Conservation (phyloP, 53 echinoderm and acorn worm genomes). For the Mesocentrotus franciscanus region DNA sequence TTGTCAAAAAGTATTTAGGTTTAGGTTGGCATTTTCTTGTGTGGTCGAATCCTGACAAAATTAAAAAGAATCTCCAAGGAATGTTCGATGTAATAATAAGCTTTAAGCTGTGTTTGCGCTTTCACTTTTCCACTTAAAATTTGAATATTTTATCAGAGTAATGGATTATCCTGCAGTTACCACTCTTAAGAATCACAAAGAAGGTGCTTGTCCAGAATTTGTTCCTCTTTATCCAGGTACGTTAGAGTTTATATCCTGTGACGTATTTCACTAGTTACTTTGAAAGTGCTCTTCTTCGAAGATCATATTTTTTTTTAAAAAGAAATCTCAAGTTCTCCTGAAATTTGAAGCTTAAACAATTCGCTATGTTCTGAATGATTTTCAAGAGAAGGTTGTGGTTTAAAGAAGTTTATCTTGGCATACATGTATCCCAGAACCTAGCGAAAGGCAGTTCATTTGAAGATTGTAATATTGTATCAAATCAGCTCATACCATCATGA, state of each 20-base stretch:
- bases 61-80: neutral
- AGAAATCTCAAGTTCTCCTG: neutral
- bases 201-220: neutral
- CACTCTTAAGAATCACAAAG: neutral
- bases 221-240: neutral
- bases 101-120: neutral
- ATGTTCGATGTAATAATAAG: neutral
- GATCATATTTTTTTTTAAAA: too few species aligned
- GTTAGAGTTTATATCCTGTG: neutral
- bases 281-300: neutral
- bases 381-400: neutral
- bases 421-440: neutral
- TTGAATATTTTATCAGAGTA: constrained; percentile 4
- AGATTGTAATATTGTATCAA: neutral
- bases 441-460: neutral
- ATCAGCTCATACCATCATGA: neutral
- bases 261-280: neutral
- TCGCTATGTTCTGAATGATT: neutral
- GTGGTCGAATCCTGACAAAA: neutral
- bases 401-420: too few species aligned
- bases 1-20: neutral
- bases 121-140: neutral
- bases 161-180: neutral
- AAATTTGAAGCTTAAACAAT: neutral
- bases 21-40: neutral